Base-by-base conservation (phyloP, 64 coral and sea anemone genomes). In the Catalaphyllia jardinei region DNA sequence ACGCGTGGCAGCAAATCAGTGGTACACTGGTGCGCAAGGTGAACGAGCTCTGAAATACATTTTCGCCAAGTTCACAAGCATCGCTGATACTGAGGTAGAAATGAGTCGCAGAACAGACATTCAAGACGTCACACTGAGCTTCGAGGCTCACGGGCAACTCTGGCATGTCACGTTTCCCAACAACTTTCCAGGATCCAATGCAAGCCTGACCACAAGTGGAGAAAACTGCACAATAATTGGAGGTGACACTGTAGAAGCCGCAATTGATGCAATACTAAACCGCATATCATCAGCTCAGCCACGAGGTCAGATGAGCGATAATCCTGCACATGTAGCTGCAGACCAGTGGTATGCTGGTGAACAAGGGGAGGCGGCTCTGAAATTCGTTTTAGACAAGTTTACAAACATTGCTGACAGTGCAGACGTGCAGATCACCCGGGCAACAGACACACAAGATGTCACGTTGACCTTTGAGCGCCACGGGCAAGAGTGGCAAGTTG, bases 321-420 rank as follows among this genome's bases (percentile, higher is more conserved):
- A 69, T 69, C 65, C 25, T 69, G 65, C 65, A 69, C 65, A 9
- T 10, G n/a, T 69, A 10, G 25, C 9, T 29, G 24, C 22, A 69
- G 65, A 69, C 22, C 79, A 83, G 30, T 83, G 79, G 79, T 83
- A 83, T 35, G 19, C 59, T 64, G 60, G 33, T 39, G 61, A 64
- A 4, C 59, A 83, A 24, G 79, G 79, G 0, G 18, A 83, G 30
- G 60, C 60, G 33, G 59, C 61, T 65, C 57, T 83, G 6, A 63
- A 42, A 20, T 67, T 39, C 35, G 79, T 85, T 18, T 71, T 51
- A 0, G 4, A 61, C 8, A 51, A 80, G 57, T 27, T 80, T 18
- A 29, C 22, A 17, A 4, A 31, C 57, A 62, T 80, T 27, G 27
- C 78, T 62, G 55, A 60, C 52, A 27, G 54, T 80, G 78, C 42